Conservation (phyloP, 2,888 invertebrate species). For the Belgica antarctica region DNA sequence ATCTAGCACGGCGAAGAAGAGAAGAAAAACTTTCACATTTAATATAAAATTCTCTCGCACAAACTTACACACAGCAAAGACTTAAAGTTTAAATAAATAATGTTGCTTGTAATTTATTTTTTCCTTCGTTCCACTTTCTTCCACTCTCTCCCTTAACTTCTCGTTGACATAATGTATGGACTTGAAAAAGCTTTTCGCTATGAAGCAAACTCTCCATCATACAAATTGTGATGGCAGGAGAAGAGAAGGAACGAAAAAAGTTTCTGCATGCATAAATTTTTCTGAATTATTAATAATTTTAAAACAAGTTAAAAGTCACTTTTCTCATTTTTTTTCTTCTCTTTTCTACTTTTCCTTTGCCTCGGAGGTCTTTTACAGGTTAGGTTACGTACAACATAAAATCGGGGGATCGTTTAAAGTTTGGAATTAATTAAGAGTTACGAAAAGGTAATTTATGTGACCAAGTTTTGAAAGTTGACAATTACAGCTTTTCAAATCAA, state of each 20-base stretch:
- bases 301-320: conserved; percentile 40
- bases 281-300: conserved; percentile 37
- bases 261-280: conserved; percentile 32
- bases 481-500: too few relatives aligned
- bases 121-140: not conserved
- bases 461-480: too few relatives aligned
- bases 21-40: not conserved
- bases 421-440: too few relatives aligned
- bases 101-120: conserved; percentile 8
- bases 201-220: conserved; percentile 35
- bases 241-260: not conserved
- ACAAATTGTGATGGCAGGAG: conserved; percentile 25
- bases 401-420: too few relatives aligned
- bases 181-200: conserved; percentile 16
- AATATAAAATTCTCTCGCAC: not conserved
- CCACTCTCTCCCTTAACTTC: not conserved
- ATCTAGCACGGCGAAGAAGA: not conserved
- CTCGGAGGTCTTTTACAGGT: too few relatives aligned
- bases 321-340: conserved; percentile 28
- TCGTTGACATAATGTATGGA: conserved; percentile 33
- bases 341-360: not conserved
- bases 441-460: too few relatives aligned
- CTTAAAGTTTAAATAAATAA: conserved; percentile 41
- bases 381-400: too few relatives aligned
- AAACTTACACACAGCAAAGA: conserved; percentile 9